Conservation (phyloP, 2,888 invertebrate species). For the Drosophila ustulata region DNA sequence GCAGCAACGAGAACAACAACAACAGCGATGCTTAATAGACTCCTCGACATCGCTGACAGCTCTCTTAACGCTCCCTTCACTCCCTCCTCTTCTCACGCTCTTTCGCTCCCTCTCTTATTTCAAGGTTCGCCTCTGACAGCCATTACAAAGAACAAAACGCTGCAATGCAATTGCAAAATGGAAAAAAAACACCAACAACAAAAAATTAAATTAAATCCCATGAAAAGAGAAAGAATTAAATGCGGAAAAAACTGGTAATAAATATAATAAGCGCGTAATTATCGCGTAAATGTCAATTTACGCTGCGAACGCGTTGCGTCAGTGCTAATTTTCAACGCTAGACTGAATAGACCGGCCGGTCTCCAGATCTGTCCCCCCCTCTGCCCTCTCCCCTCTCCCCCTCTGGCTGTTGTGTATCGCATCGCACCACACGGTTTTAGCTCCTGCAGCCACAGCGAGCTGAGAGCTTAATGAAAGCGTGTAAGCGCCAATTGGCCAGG, state of each 20-base stretch:
- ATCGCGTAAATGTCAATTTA: conserved; percentile 80
- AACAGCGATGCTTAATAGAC: conserved; percentile 38
- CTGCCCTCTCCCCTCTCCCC: not conserved
- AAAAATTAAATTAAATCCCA: conserved; percentile 24
- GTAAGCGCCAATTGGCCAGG: conserved; percentile 74
- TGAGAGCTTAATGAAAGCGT: conserved; percentile 68
- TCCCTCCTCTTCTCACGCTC: not conserved
- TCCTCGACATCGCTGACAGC: conserved; percentile 37
- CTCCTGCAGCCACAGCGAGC: conserved; percentile 3
- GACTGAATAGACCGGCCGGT: conserved; percentile 55
- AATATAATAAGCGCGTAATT: conserved; percentile 80
- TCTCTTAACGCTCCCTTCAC: not conserved
- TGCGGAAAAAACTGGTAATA: conserved; percentile 73
- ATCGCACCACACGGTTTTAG: not conserved
- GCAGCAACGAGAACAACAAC: too few species aligned
- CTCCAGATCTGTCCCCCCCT: conserved; percentile 5
- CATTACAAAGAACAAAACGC: conserved; percentile 16
- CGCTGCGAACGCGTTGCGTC: conserved; percentile 76
- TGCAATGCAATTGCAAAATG: conserved; percentile 31
- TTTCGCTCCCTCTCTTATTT: not conserved
- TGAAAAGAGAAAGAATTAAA: conserved; percentile 52
- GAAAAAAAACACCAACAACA: not conserved
- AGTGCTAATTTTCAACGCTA: conserved; percentile 77
- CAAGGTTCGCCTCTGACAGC: conserved; percentile 24
- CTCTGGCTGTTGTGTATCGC: not conserved